Evolutionary conservation across 2,888 invertebrate genomes (phyloP).

Genomic region (Diarsia brunnea): DNA sequence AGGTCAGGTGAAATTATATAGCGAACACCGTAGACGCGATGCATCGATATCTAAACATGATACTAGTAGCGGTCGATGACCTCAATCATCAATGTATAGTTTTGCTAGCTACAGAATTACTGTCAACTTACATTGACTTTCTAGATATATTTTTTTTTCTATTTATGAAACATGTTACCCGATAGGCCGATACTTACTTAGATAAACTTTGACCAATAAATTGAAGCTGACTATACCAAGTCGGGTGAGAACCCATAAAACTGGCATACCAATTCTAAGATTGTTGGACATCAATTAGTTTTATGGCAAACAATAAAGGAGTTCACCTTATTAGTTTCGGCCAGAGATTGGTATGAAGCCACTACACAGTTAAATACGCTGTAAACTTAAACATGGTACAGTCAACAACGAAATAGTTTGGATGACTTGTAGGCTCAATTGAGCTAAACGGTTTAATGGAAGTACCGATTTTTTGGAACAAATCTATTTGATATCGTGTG

Average conservation of each 20-base stretch:
- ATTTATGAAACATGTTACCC: slow-evolving; percentile 16
- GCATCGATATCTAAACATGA: background rate
- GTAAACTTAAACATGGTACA: slow-evolving; percentile 66
- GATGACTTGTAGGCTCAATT: background rate
- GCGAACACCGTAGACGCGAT: background rate
- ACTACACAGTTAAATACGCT: slow-evolving; percentile 66
- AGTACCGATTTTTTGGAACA: background rate
- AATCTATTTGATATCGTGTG: background rate
- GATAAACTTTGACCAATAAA: slow-evolving; percentile 55
- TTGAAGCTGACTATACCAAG: slow-evolving; percentile 38
- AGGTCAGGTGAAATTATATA: background rate
- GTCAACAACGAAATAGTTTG: slow-evolving; percentile 44
- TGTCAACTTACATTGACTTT: background rate
- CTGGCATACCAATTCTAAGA: slow-evolving; percentile 70
- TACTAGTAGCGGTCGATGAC: background rate
- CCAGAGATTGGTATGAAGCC: slow-evolving; percentile 58
- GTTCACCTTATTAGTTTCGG: slow-evolving; percentile 73
- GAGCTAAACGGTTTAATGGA: background rate
- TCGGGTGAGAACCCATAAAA: slow-evolving; percentile 70
- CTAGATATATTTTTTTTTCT: background rate
- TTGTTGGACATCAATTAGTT: slow-evolving; percentile 83
- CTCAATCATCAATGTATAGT: background rate
- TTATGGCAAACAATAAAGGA: slow-evolving; percentile 79
- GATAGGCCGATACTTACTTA: slow-evolving; percentile 43
- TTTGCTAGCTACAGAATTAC: background rate